These are phyloP conservation scores for Syngnathus rostellatus DNA, from an alignment of 2,797 vertebrate genomes.

Conservation along the genomic window DNA sequence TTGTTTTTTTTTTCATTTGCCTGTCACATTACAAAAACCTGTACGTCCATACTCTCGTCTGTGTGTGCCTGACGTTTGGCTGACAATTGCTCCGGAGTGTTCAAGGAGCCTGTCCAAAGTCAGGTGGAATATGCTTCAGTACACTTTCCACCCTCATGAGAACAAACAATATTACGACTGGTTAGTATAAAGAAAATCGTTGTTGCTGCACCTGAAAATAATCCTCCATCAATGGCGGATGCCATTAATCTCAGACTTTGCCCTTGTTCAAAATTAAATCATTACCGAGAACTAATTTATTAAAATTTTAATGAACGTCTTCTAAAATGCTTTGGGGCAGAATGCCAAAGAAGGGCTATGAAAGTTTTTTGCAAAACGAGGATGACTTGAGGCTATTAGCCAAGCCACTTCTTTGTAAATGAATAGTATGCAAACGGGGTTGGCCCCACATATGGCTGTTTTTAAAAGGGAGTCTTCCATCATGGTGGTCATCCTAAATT, in stretches of 20 bases:
- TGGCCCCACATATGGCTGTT: no score
- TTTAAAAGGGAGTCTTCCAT: no score
- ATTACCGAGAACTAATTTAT: background rate
- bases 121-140: background rate
- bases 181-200: background rate
- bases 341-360: background rate
- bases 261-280: slow-evolving; percentile 2
- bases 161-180: background rate
- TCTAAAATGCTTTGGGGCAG: background rate
- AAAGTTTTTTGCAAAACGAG: background rate
- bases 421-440: background rate
- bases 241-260: background rate
- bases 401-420: background rate
- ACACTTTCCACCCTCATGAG: background rate
- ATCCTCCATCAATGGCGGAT: background rate
- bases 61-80: no score
- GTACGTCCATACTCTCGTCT: no score
- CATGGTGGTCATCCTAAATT: no score
- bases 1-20: no score
- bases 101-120: no score
- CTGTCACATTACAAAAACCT: no score
- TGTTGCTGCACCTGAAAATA: background rate
- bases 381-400: no score
- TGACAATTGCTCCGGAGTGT: no score
- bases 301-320: slow-evolving; percentile 1